Conservation (phyloP, 2,888 invertebrate species). For the Epistrophe grossulariae region DNA sequence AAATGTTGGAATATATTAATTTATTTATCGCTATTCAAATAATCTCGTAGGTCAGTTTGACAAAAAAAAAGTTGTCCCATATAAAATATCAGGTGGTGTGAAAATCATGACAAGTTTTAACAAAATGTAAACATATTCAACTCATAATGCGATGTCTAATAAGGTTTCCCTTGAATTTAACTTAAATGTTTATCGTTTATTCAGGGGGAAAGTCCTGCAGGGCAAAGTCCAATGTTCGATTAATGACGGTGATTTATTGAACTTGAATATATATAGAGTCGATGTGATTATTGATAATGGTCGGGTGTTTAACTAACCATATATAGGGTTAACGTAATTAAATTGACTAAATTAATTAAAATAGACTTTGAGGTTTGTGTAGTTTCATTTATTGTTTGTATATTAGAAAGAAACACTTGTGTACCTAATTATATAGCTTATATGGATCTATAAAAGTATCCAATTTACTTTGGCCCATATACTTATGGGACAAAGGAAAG, state of each 20-base stretch:
- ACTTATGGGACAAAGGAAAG: too few relatives aligned
- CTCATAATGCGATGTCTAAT: neutral
- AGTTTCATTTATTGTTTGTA: neutral
- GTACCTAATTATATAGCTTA: too few relatives aligned
- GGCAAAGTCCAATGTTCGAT: neutral
- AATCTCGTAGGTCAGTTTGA: neutral
- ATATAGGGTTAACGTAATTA: neutral
- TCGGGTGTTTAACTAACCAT: too few relatives aligned
- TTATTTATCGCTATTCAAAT: neutral
- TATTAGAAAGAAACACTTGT: neutral
- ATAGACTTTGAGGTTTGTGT: neutral
- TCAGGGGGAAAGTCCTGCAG: neutral
- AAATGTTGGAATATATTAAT: neutral
- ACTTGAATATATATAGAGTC: neutral
- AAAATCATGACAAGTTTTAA: neutral
- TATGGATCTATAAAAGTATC: too few relatives aligned
- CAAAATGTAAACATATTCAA: neutral
- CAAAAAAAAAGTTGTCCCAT: neutral
- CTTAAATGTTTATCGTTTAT: neutral
- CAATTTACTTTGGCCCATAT: too few relatives aligned
- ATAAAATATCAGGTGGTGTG: neutral
- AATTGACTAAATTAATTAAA: neutral
- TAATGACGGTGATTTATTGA: constrained; percentile 1
- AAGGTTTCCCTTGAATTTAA: neutral
- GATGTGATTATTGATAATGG: neutral